Evolutionary conservation across 2,113 vertebrate genomes (phyloP), one percentile per base, ranked within the genome.

Genomic region (Balaenoptera acutorostrata): DNA sequence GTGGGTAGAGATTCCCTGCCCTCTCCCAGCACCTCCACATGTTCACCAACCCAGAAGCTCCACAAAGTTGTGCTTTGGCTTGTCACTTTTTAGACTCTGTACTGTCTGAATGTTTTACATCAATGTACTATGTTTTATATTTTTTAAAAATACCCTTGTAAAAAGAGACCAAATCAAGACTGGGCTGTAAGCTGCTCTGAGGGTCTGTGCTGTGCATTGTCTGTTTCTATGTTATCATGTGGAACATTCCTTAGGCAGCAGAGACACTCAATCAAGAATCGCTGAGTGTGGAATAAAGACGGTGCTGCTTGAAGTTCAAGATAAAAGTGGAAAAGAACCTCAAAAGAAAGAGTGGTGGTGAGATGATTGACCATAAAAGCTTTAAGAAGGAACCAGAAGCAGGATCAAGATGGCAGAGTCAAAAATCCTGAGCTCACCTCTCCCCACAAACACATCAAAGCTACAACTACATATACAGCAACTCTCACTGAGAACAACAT

Each of bases 11-110:
- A 13, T 5, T 55, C 75, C 11, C 20, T 25, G 33, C 20, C 33
- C 25, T 31, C 5, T 61, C 55, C 41, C 23, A 5, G 25, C 57
- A 55, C 66, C 18, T 31, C 49, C 3, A 3, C 0, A 0, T 3
- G 52, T 31, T 41, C 85, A 57, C 49, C 36, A 57, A 31, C 27
- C n/a, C 36, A 9, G 31, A 75, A 29, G 31, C 39, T 12, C 55
- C 1, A 36, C 44, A 57, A 21, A 18, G 15, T 5, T 5, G 1
- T 25, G 6, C 13, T 75, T 80, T 49, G 39, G 31, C 4, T 93
- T 92, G 88, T 85, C 39, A 59, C 27, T 52, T 71, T 52, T 29
- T 31, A 27, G 20, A 33, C 36, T 64, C 20, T 20, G 25, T 31
- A 12, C 25, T 57, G 6, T 27, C 27, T 14, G 31, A 55, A 31